phyloP scores from a whole-genome alignment of 2,888 invertebrate species.

The Drosophila crucigera region DNA sequence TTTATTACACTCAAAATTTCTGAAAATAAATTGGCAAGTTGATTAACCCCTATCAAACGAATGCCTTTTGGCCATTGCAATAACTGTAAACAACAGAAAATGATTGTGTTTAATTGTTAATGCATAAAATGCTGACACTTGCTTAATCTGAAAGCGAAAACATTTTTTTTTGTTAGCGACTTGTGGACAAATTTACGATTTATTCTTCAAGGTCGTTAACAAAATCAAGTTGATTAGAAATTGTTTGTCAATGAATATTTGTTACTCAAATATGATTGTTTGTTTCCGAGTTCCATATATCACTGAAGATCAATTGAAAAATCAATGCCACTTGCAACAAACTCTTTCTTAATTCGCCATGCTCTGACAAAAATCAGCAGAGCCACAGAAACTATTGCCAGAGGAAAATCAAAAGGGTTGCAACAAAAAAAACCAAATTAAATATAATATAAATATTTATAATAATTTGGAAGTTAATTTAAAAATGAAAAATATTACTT shows the following conservation, averaged over 20 bases:
- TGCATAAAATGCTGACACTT: neutral
- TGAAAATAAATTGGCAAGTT: neutral
- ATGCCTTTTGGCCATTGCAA: neutral
- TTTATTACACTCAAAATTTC: neutral
- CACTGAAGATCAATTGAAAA: slow-evolving; percentile 13
- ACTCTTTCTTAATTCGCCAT: neutral
- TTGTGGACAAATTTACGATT: neutral
- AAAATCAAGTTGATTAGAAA: slow-evolving; percentile 2
- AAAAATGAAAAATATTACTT: neutral
- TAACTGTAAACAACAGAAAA: neutral
- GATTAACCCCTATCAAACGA: neutral
- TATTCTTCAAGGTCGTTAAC: neutral
- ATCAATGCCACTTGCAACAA: neutral
- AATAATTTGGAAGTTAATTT: neutral
- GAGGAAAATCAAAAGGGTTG: neutral
- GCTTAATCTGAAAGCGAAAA: neutral
- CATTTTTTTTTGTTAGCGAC: neutral
- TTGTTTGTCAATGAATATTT: slow-evolving; percentile 1
- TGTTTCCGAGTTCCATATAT: neutral
- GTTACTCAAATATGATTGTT: slow-evolving; percentile 1
- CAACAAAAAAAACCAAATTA: neutral
- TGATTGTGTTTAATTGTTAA: neutral
- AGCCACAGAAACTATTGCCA: neutral
- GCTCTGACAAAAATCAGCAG: neutral
- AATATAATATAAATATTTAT: neutral